Base-by-base conservation (phyloP, 2,888 invertebrate species). In the Halictus quadricinctus region DNA sequence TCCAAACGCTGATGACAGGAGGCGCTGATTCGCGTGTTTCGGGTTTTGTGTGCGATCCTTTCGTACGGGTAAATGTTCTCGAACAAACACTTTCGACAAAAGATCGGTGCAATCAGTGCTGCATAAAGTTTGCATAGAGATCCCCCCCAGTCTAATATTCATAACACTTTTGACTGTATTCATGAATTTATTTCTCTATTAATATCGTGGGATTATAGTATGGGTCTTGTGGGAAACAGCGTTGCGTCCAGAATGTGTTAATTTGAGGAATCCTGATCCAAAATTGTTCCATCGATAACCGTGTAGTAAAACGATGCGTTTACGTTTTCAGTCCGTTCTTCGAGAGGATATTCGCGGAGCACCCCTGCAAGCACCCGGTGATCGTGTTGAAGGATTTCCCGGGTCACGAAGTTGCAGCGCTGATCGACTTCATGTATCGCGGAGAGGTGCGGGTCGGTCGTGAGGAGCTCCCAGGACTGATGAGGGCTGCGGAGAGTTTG, bases 341-440 rank as follows among this genome's bases (percentile, higher is more conserved):
- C 95, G 97, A 98, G 93, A 96, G 97, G 93, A 97, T 98, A 94
- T 98, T 98, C 94, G 96, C 97, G 92, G 98, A 98, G 94, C 98
- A 98, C 92, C 98, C 98, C 80, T 98, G 98, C 96, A 98, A 98
- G 95, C 98, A 98, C 94, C 98, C 98, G 69, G 98, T 98, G 90
- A 98, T 98, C 93, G 98, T 98, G 90, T 95, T 98, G 86, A 98
- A 98, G 94, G 98, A 98, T 95, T 97, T 98, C 94, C 96, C 96
- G 92, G 97, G 97, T 89, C 97, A 98, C 96, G 98, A 98, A 92
- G 97, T 98, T 87, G 97, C 98, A 92, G 97, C 98, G 58, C 97
- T 98, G 85, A 97, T 98, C 86, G 98, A 98, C 95, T 98, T 98
- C 93, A 98, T 98, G 98, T 98, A 98, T 95, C 97, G 97, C 90